phyloP scores from a whole-genome alignment of 2,113 vertebrate species.

The Hydrochoerus hydrochaeris region DNA sequence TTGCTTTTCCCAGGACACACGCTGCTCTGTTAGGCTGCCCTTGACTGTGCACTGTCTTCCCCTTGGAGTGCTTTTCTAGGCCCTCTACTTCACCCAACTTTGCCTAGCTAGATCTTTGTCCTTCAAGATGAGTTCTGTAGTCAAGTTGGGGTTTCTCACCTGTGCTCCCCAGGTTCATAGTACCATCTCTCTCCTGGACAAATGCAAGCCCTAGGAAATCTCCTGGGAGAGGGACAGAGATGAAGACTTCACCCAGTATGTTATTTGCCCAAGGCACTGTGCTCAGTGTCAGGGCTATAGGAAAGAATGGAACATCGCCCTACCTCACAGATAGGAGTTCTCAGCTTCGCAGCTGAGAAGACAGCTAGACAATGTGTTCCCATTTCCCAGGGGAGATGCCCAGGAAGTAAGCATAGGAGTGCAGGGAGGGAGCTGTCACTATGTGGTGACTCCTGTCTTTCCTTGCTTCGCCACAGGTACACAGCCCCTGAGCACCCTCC shows the following conservation, averaged over 20 bases:
- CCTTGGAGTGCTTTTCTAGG: background rate
- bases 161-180: background rate
- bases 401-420: background rate
- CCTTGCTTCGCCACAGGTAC: slow-evolving; percentile 83
- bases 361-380: background rate
- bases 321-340: background rate
- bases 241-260: background rate
- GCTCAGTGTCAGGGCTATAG: background rate
- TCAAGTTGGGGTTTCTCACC: background rate
- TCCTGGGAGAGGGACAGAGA: background rate
- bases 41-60: background rate
- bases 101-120: background rate
- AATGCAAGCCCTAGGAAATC: background rate
- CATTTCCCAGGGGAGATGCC: background rate
- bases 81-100: background rate
- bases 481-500: slow-evolving; percentile 87
- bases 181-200: background rate
- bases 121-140: background rate
- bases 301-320: background rate
- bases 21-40: background rate
- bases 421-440: background rate
- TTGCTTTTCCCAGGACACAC: background rate
- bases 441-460: accelerated
- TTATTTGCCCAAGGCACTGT: background rate
- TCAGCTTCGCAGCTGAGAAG: background rate